Evolutionary conservation across 2,888 invertebrate genomes (phyloP), one percentile per base, ranked within the genome.

Genomic region (Cheilosia impressa): DNA sequence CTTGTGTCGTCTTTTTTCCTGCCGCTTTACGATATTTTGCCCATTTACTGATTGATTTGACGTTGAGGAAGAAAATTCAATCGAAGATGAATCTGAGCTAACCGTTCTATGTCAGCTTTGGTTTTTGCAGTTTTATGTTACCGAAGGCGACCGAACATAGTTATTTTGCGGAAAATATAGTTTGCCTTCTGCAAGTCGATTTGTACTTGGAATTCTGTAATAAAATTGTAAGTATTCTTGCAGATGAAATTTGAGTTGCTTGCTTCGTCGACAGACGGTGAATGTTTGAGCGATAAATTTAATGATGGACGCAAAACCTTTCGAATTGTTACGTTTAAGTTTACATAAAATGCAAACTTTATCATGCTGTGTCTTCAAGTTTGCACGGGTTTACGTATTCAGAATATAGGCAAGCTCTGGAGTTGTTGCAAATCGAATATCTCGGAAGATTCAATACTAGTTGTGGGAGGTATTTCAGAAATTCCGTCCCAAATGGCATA

Each of bases 1-100:
- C 17, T 65, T 38, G 13, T 13, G 38, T 4, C 13, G 13, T 38
- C 10, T 13, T 43, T 57, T 6, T 62, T n/a, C 5, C 53, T 34
- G 38, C 10, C 13, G 34, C 27, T 19, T n/a, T 60, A 43, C 53
- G n/a, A 66, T 52, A 73, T 68, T 75, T 75, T 75, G 31, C 69
- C 68, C 81, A 81, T 81, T 81, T 76, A 52, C 76, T 81, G 81
- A 81, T 81, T 81, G 81, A 81, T 57, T 81, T 81, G 63, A 81
- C 57, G 69, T 63, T 57, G 22, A 73, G 41, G 65, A 52, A 41
- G 38, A 62, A 69, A 63, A 63, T 69, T 68, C 50, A 76, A 76
- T 75, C 55, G 43, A 58, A 53, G 19, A 34, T 45, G 17, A 62
- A 62, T 55, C 47, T 19, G 17, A 57, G 50, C 45, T 47, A 50